phyloP scores from a whole-genome alignment of 2,113 vertebrate species.

The Hippocampus zosterae region DNA sequence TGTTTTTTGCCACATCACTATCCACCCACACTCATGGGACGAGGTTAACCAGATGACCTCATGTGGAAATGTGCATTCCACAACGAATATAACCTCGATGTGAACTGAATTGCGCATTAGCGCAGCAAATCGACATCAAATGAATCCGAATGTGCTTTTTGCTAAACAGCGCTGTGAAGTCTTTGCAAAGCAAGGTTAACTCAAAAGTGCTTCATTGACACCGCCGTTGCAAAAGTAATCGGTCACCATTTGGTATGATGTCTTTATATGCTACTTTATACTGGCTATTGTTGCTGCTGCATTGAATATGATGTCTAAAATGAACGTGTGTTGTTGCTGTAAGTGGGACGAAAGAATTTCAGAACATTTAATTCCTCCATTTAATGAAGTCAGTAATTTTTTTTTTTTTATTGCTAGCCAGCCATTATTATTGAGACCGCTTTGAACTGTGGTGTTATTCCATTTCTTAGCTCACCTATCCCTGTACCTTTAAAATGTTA shows the following conservation, averaged over 20 bases:
- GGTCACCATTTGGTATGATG: no score
- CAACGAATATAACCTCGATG: neutral
- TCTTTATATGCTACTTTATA: no score
- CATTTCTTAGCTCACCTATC: no score
- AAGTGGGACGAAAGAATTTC: neutral
- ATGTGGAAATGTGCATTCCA: neutral
- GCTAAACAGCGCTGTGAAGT: no score
- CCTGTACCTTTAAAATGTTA: neutral
- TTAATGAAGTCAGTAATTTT: no score
- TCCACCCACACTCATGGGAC: slow-evolving; percentile 4
- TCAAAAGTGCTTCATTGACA: no score
- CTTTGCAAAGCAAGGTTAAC: no score
- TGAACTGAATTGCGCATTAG: neutral
- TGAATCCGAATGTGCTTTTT: no score
- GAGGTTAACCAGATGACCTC: neutral
- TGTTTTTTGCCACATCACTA: slow-evolving; percentile 13
- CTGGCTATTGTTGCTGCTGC: no score
- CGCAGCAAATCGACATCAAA: neutral
- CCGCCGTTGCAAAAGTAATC: no score
- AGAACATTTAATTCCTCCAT: neutral
- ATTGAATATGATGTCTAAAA: no score
- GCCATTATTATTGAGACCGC: neutral
- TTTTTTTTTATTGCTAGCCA: neutral
- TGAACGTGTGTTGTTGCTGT: neutral
- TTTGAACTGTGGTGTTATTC: neutral